These are phyloP conservation scores for Sisor rabdophorus DNA, from an alignment of 2,113 vertebrate genomes.

Conservation along the genomic window DNA sequence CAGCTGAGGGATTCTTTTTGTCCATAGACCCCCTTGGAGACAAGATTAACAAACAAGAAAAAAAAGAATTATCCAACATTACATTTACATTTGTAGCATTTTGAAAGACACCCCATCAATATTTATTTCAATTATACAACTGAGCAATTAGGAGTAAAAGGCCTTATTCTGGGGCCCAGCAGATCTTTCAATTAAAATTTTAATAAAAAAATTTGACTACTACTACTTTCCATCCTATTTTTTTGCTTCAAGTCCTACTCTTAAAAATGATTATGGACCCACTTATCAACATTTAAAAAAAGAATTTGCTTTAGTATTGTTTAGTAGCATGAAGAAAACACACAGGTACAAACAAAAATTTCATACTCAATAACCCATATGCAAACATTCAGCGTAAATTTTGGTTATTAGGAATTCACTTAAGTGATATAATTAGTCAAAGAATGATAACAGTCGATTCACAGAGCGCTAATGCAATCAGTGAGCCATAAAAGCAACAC, in stretches of 20 bases:
- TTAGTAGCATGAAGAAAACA: neutral
- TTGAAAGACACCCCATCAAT: no score
- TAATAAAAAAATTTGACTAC: no score
- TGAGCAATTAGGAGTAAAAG: no score
- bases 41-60: constrained; percentile 28
- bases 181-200: no score
- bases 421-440: constrained; percentile 47
- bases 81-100: no score
- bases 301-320: neutral
- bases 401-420: constrained; percentile 49
- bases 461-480: constrained; percentile 44
- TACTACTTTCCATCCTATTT: no score
- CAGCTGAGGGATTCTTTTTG: constrained; percentile 2
- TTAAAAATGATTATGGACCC: neutral
- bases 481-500: constrained; percentile 35
- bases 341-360: constrained; percentile 17
- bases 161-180: no score
- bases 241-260: neutral
- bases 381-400: constrained; percentile 35
- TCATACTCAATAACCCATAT: constrained; percentile 25
- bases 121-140: no score
- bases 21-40: constrained; percentile 26
- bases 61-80: neutral
- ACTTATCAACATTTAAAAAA: neutral
- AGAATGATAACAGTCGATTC: constrained; percentile 49